These are phyloP conservation scores for Mola mola DNA, from an alignment of 2,113 vertebrate genomes.

Conservation along the genomic window DNA sequence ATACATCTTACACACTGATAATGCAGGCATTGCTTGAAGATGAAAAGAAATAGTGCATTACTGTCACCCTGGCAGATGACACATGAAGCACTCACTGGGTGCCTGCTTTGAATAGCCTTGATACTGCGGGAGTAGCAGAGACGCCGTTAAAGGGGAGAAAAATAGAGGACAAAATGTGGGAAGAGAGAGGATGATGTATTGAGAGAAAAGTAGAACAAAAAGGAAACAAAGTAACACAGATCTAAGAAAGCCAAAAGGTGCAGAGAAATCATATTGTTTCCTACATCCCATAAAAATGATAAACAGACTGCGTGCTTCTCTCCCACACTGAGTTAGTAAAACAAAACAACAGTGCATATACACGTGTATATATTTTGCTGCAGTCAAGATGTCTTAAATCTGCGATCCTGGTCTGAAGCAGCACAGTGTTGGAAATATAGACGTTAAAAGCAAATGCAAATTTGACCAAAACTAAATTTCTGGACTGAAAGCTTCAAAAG, in stretches of 20 bases:
- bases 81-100: conserved; percentile 65
- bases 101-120: conserved; percentile 64
- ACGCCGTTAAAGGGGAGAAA: neutral
- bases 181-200: neutral
- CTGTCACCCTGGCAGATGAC: conserved; percentile 76
- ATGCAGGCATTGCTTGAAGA: conserved; percentile 81
- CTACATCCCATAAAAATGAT: conserved; percentile 13
- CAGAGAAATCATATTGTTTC: conserved; percentile 4
- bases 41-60: conserved; percentile 82
- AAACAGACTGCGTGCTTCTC: too few relatives aligned
- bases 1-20: conserved; percentile 80
- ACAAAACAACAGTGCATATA: conserved; percentile 4
- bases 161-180: conserved; percentile 11
- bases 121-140: conserved; percentile 32
- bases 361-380: conserved; percentile 19
- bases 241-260: conserved; percentile 18
- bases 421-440: conserved; percentile 15
- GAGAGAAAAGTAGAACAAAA: neutral
- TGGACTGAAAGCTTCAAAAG: neutral
- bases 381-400: conserved; percentile 21
- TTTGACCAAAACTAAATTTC: conserved; percentile 7
- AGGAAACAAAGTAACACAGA: conserved; percentile 7
- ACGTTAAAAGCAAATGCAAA: conserved; percentile 2
- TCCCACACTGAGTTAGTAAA: too few relatives aligned
- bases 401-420: conserved; percentile 5